Percentiles rank a stretch among this genome's conserved stretches.
These are phyloP conservation scores for Matsumyia berberina DNA, from an alignment of 2,888 invertebrate genomes.

Conservation along the genomic window DNA sequence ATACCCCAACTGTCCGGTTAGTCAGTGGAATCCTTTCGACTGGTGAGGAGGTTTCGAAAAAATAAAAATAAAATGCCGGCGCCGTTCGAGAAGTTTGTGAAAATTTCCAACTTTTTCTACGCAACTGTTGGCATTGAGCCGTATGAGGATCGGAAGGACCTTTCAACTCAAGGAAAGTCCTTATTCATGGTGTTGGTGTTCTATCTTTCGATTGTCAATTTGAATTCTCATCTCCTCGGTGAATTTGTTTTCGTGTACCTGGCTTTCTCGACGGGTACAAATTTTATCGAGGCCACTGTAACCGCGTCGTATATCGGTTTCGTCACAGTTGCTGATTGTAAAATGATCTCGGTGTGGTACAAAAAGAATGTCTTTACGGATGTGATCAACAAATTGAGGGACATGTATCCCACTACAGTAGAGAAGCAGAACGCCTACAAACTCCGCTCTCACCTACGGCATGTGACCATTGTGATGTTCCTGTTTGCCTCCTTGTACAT, in stretches of 20 bases:
- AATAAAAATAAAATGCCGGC: slow-evolving; percentile 30
- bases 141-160: slow-evolving; percentile 67
- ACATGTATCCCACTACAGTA: slow-evolving; percentile 78
- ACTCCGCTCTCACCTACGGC: slow-evolving; percentile 53
- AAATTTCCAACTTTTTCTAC: slow-evolving; percentile 78
- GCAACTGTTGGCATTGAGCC: slow-evolving; percentile 79
- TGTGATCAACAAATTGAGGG: slow-evolving; percentile 77
- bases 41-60: not conserved
- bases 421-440: slow-evolving; percentile 76
- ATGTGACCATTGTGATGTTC: slow-evolving; percentile 77
- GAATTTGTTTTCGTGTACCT: slow-evolving; percentile 79
- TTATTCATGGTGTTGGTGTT: slow-evolving; percentile 74
- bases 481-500: slow-evolving; percentile 79
- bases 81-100: slow-evolving; percentile 77
- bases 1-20: not conserved
- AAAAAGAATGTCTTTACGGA: slow-evolving; percentile 77
- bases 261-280: slow-evolving; percentile 78
- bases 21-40: slow-evolving; percentile 14
- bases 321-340: slow-evolving; percentile 79
- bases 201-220: slow-evolving; percentile 78
- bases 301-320: slow-evolving; percentile 80
- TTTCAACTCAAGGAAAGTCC: slow-evolving; percentile 18
- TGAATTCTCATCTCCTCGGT: slow-evolving; percentile 78
- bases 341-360: slow-evolving; percentile 79
- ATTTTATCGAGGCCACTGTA: slow-evolving; percentile 81